Percentiles rank a stretch among this genome's conserved stretches.
phyloP scores from a whole-genome alignment of 2,113 vertebrate species.

The Macrotis lagotis region DNA sequence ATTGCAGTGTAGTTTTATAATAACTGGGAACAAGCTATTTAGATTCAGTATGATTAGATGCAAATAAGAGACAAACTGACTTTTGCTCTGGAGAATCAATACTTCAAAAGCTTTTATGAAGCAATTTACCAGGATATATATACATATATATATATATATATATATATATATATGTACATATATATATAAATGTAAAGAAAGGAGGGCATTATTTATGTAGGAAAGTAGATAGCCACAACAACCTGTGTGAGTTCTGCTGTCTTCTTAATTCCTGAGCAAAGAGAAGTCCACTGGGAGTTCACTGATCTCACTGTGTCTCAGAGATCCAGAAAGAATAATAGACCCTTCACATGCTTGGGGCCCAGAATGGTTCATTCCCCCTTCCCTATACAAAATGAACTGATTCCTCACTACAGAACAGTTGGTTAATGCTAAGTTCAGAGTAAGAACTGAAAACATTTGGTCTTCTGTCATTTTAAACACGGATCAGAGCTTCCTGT shows the following conservation, averaged over 20 bases:
- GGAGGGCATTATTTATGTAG: neutral
- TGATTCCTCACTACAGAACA: neutral
- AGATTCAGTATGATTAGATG: neutral
- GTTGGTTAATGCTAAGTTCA: neutral
- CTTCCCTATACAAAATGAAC: too few species aligned
- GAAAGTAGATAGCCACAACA: neutral
- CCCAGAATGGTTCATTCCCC: neutral
- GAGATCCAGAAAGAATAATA: neutral
- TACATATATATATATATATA: too few species aligned
- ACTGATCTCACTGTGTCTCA: neutral
- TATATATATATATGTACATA: too few species aligned
- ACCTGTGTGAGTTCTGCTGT: neutral
- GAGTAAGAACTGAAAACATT: neutral
- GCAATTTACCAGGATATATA: too few species aligned
- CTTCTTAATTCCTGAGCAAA: neutral
- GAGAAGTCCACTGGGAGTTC: neutral
- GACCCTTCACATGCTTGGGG: neutral
- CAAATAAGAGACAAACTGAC: slow-evolving; percentile 44
- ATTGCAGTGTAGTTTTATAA: slow-evolving; percentile 11
- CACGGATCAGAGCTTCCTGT: slow-evolving; percentile 60
- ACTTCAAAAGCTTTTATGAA: too few species aligned
- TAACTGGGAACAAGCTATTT: slow-evolving; percentile 1
- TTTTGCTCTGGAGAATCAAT: slow-evolving; percentile 48
- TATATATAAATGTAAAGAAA: neutral
- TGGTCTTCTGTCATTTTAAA: neutral